phyloP scores from a whole-genome alignment of 2,797 vertebrate species.

The Poeciliopsis turneri region DNA sequence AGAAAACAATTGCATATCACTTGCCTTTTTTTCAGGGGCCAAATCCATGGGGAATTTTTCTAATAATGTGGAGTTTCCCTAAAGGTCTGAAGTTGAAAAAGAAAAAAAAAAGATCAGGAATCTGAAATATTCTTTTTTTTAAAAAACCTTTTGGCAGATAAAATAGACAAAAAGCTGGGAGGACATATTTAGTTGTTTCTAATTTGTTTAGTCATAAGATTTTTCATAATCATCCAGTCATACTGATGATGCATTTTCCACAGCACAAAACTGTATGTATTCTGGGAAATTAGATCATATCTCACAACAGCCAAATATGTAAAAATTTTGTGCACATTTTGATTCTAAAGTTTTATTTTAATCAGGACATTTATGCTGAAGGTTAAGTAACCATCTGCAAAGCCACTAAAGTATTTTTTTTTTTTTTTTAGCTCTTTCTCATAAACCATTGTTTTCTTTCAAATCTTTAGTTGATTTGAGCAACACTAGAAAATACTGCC shows the following conservation, averaged over 20 bases:
- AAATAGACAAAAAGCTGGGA: slow-evolving; percentile 33
- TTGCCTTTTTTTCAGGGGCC: slow-evolving; percentile 42
- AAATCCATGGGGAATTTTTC: slow-evolving; percentile 39
- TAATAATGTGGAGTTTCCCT: slow-evolving; percentile 48
- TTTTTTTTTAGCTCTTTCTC: background rate
- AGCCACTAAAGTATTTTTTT: background rate
- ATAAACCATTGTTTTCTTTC: background rate
- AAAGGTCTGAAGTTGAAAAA: slow-evolving; percentile 35
- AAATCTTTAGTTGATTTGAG: background rate
- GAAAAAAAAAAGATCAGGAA: slow-evolving; percentile 33
- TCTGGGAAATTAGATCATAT: background rate
- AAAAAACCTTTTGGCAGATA: slow-evolving; percentile 23
- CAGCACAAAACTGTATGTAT: background rate
- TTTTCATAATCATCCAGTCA: background rate
- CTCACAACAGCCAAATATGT: background rate
- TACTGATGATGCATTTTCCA: background rate
- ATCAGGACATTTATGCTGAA: background rate
- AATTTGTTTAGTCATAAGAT: background rate
- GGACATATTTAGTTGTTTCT: slow-evolving; percentile 3
- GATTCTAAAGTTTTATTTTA: background rate
- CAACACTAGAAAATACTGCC: background rate
- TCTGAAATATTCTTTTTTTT: slow-evolving; percentile 46
- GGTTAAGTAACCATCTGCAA: background rate
- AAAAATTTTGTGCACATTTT: background rate
- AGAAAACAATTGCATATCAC: slow-evolving; percentile 42